phyloP scores from a whole-genome alignment of 2,797 vertebrate genomes.

The Enteromius afrohamiltoni region DNA sequence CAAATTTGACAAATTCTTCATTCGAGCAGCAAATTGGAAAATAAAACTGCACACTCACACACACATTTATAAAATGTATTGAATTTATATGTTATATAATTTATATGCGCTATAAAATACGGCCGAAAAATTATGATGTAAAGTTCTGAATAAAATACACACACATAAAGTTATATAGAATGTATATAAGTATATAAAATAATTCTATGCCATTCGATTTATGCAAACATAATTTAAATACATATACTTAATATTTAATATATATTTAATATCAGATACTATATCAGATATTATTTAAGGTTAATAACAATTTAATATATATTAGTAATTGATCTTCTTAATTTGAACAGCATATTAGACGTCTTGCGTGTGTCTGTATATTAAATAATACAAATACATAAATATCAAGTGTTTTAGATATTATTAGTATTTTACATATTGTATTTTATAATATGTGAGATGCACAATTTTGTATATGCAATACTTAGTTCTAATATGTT shows the following conservation, averaged over 20 bases:
- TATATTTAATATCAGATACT: not conserved
- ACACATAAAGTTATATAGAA: not conserved
- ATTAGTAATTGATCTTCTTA: not conserved
- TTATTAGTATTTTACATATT: not conserved
- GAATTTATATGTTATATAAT: not conserved
- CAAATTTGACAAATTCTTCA: conserved; percentile 1
- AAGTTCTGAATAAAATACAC: not conserved
- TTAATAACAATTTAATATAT: not conserved
- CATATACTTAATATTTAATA: not conserved
- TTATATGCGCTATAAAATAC: not conserved
- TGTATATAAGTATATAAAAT: not conserved
- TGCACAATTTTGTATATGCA: not conserved
- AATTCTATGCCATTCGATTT: not conserved
- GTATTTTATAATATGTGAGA: not conserved
- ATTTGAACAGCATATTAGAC: not conserved
- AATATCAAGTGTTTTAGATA: not conserved
- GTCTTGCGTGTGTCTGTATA: not conserved
- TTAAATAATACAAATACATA: not conserved
- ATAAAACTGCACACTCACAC: not conserved
- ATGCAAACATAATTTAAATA: not conserved
- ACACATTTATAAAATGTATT: not conserved
- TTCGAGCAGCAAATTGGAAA: conserved; percentile 1
- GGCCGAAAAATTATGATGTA: not conserved
- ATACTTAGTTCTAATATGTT: not conserved
- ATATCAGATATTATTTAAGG: not conserved